Conservation (phyloP, 1,140 invertebrate species). For the Pentalonia nigronervosa region DNA sequence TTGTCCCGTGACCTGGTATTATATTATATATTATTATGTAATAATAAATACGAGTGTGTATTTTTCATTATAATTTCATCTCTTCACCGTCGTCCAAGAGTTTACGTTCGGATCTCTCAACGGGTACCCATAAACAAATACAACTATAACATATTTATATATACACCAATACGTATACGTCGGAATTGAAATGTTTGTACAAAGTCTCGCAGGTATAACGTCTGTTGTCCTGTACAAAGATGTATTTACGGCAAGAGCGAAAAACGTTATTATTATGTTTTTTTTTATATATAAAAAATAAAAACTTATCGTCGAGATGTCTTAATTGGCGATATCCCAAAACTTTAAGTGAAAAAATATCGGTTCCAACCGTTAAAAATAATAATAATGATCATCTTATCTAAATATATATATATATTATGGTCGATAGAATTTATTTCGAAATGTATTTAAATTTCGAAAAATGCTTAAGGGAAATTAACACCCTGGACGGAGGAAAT, state of each 20-base stretch:
- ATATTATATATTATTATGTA: neutral
- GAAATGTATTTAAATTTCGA: neutral
- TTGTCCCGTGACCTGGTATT: neutral
- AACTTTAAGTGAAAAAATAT: neutral
- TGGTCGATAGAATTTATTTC: neutral
- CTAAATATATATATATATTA: neutral
- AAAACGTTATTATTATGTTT: slow-evolving; percentile 5
- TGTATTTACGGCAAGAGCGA: neutral
- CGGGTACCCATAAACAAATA: neutral
- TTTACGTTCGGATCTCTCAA: neutral
- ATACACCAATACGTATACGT: neutral
- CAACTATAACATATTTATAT: neutral
- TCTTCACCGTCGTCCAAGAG: neutral
- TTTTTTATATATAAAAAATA: neutral
- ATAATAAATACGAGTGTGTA: slow-evolving; percentile 17
- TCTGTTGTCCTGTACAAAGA: neutral
- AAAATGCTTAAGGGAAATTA: neutral
- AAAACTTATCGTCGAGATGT: slow-evolving; percentile 7
- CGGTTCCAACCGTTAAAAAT: neutral
- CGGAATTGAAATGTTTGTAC: neutral
- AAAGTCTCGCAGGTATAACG: neutral
- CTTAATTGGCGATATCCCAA: neutral
- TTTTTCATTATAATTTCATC: slow-evolving; percentile 23
- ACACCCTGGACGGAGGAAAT: neutral
- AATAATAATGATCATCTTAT: neutral